Base-by-base conservation (phyloP, 2,888 invertebrate genomes). In the Caenorhabditis sp. region DNA sequence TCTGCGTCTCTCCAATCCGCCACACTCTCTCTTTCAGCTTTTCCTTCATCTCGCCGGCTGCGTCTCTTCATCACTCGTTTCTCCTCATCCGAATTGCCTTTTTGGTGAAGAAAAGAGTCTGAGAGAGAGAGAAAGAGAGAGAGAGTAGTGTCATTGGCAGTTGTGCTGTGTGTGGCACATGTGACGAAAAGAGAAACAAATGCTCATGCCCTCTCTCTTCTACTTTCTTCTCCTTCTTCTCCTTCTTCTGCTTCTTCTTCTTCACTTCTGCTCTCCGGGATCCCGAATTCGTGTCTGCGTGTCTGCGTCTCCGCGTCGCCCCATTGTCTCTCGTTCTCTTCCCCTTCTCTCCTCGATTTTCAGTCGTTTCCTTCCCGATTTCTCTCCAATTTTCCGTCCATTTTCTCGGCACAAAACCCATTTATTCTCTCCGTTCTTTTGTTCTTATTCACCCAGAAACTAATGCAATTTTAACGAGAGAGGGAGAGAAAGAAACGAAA, bases 141-240 rank as follows among this genome's bases (percentile, higher is more conserved):
- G 35, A 64, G 74, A 76, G 76, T 67, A 76, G 76, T 76, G 76
- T 76, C 76, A 76, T 76, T 76, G 76, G 76, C 76, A 76, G 58
- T 40, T 24, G 55, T 18, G 28, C n/a, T 56, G 55, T n/a, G 55
- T 26, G 69, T 28, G 58, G 56, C 68, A 58, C 67, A 68, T 68
- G 61, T 76, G 67, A 76, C 68, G 40, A 50, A 68, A 68, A 32
- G n/a, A n/a, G 60, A 62, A 76, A 67, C 61, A 61, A 68, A 64
- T 67, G 67, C 58, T n/a, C n/a, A n/a, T n/a, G n/a, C n/a, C n/a
- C n/a, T n/a, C n/a, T n/a, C n/a, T n/a, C n/a, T n/a, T n/a, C n/a
- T 26, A 13, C 44, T 26, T 55, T 70, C 50, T 18, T 55, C 58
- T 22, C 62, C n/a, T n/a, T n/a, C n/a, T 18, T 55, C 53, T 44